Evolutionary conservation across 2,888 invertebrate species (phyloP).

Genomic region (Tenodera sinensis): DNA sequence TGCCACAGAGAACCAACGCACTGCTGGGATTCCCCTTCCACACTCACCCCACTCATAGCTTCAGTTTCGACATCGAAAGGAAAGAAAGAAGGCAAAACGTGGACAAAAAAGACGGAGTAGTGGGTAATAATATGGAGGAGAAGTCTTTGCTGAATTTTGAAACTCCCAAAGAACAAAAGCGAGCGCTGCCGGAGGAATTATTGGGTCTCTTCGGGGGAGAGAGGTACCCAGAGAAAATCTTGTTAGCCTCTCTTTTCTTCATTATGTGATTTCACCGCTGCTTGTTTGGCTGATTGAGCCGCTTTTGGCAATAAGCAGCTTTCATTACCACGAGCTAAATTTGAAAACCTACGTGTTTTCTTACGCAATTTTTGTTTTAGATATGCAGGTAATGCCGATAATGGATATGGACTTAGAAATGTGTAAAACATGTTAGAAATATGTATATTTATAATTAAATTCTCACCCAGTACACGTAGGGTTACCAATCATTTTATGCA

Average conservation of each 20-base stretch:
- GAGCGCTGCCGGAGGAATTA: background rate
- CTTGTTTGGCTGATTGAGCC: background rate
- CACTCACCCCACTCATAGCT: background rate
- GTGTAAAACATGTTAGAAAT: too few relatives aligned
- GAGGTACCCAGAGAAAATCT: background rate
- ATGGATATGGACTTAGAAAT: too few relatives aligned
- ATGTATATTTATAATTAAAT: too few relatives aligned
- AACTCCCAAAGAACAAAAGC: background rate
- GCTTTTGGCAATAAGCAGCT: background rate
- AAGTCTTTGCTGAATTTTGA: background rate
- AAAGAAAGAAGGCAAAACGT: background rate
- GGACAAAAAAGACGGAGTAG: background rate
- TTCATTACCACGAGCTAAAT: background rate
- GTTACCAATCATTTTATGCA: too few relatives aligned
- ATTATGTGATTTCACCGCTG: background rate
- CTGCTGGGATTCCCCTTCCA: constrained; percentile 6
- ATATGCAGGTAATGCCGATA: too few relatives aligned
- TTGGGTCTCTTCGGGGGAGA: background rate
- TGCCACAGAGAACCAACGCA: constrained; percentile 10
- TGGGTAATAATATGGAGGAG: constrained; percentile 1
- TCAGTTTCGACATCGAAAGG: background rate
- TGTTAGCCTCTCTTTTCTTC: background rate
- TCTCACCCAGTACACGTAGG: too few relatives aligned
- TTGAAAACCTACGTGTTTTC: background rate
- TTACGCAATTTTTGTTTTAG: background rate